Percentiles rank a stretch among this genome's conserved stretches.
phyloP scores from a whole-genome alignment of 2,797 vertebrate genomes.

The Xerus rutilus region DNA sequence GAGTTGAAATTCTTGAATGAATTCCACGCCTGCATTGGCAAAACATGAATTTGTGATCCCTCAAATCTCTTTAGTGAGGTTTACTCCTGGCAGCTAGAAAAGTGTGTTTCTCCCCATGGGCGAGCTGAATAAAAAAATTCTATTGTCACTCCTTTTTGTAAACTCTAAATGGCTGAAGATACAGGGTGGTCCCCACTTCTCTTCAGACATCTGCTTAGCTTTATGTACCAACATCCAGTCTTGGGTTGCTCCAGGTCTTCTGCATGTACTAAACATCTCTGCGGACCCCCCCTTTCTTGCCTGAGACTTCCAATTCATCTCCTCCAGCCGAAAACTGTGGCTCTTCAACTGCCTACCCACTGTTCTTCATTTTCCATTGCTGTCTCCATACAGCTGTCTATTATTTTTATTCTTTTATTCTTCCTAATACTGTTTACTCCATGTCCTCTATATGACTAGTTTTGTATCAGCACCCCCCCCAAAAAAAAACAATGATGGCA shows the following conservation, averaged over 20 bases:
- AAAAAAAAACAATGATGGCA: background rate
- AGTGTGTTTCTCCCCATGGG: background rate
- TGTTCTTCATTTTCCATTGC: background rate
- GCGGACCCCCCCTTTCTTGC: background rate
- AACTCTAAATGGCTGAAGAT: background rate
- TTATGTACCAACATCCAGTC: background rate
- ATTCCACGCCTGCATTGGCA: background rate
- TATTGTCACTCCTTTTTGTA: background rate
- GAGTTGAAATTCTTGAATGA: background rate
- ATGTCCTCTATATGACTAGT: background rate
- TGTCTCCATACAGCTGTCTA: background rate
- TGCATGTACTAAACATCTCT: background rate
- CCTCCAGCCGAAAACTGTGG: background rate
- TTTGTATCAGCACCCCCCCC: background rate
- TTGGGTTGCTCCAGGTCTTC: background rate
- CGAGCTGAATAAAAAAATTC: background rate
- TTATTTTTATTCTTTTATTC: slow-evolving; percentile 39
- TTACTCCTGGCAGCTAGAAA: background rate
- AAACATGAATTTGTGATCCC: background rate
- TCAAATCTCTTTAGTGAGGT: background rate
- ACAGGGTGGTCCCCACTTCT: background rate
- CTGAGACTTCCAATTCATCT: background rate
- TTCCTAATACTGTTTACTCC: background rate
- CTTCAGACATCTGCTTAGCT: background rate
- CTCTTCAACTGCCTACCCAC: background rate